These are phyloP conservation scores for Nymphalis io DNA, from an alignment of 1,140 invertebrate species.

Conservation along the genomic window DNA sequence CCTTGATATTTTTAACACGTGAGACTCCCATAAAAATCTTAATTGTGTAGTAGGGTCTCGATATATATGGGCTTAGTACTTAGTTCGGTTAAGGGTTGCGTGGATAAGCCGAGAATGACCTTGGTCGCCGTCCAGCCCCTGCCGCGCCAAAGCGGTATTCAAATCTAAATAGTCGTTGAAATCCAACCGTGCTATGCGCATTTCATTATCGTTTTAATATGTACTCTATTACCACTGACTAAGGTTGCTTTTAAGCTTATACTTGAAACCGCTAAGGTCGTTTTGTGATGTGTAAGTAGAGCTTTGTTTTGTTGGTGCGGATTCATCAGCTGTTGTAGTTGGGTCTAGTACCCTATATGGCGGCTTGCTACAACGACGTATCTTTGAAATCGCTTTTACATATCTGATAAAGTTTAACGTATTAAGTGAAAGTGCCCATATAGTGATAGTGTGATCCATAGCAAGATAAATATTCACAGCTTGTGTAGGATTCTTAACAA, in stretches of 20 bases:
- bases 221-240: conserved; percentile 43
- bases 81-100: conserved; percentile 64
- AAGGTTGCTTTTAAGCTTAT: conserved; percentile 42
- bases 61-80: conserved; percentile 58
- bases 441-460: conserved; percentile 6
- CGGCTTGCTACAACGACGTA: conserved; percentile 60
- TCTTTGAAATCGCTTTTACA: conserved; percentile 23
- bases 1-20: conserved; percentile 65
- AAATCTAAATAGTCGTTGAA: conserved; percentile 67
- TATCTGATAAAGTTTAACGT: conserved; percentile 1
- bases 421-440: conserved; percentile 20
- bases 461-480: neutral
- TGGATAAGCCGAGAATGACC: conserved; percentile 71
- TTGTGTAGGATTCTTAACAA: no score
- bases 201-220: conserved; percentile 42
- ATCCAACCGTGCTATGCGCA: conserved; percentile 60
- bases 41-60: conserved; percentile 54
- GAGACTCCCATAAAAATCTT: conserved; percentile 59
- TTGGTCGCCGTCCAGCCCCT: conserved; percentile 56
- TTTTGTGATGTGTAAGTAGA: conserved; percentile 37
- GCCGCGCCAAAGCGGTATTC: conserved; percentile 56
- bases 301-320: conserved; percentile 71
- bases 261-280: conserved; percentile 33
- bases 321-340: conserved; percentile 73
- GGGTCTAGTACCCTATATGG: conserved; percentile 63